A percentile compares a stretch with the other conserved stretches of the same genome.
Evolutionary conservation across 2,888 invertebrate genomes (phyloP).

Genomic region (Dendrolimus houi): DNA sequence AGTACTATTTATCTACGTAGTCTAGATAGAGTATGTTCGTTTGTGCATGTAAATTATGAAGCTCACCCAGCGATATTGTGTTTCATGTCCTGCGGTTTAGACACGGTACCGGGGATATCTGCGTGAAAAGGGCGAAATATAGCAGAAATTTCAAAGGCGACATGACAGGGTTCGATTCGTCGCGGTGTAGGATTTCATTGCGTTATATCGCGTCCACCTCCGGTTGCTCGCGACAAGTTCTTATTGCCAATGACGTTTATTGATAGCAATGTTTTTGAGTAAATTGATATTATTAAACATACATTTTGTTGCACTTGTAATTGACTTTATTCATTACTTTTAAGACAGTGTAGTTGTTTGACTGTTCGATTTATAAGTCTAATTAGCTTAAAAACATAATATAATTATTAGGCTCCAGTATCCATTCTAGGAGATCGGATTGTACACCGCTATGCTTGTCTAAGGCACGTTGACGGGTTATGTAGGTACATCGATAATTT

Average conservation of each 20-base stretch:
- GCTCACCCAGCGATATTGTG: conserved; percentile 67
- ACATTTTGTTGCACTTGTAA: conserved; percentile 32
- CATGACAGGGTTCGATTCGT: conserved; percentile 74
- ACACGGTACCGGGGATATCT: conserved; percentile 66
- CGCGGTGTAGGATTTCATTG: conserved; percentile 73
- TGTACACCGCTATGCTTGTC: too few species aligned
- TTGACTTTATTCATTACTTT: too few species aligned
- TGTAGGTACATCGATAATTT: too few species aligned
- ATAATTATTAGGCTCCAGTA: too few species aligned
- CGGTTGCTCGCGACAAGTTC: conserved; percentile 42
- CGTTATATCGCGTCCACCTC: conserved; percentile 49
- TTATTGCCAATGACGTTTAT: conserved; percentile 49
- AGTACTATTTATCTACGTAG: too few species aligned
- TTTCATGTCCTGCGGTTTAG: conserved; percentile 72
- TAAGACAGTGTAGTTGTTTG: too few species aligned
- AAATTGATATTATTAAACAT: conserved; percentile 50
- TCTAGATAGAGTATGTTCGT: not conserved
- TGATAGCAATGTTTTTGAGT: conserved; percentile 55
- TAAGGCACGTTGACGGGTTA: too few species aligned
- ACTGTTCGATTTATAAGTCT: too few species aligned
- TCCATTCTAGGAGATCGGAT: too few species aligned
- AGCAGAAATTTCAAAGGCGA: conserved; percentile 73
- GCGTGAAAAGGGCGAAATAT: conserved; percentile 75
- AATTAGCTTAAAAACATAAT: too few species aligned
- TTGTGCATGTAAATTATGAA: conserved; percentile 64